Base-by-base conservation (phyloP, 2,888 invertebrate species). In the Subacronicta megacephala region DNA sequence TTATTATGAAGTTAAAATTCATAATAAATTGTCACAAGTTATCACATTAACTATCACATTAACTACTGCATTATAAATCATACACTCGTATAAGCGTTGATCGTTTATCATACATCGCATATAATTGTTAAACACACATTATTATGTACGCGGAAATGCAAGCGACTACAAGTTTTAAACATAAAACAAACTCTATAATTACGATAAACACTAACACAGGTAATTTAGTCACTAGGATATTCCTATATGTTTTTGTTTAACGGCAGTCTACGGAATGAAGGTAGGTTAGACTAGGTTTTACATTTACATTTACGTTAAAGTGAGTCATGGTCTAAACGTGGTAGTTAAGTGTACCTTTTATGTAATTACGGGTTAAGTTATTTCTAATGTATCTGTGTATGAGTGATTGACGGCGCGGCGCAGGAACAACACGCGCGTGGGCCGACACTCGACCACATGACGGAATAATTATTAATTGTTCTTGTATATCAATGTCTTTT, bases 341-440 rank as follows among this genome's bases (percentile, higher is more conserved):
- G 16, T 5, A 17, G 17, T 15, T 6, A 17, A 15, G 10, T 3
- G 9, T n/a, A n/a, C 16, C 16, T 35, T 35, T 15, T 7, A 13
- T 38, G 12, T 57, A 54, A 62, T 53, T 37, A 47, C 38, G 36
- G 44, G 51, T 35, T 43, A n/a, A 10, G 7, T 26, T 12, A 33
- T 7, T 6, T 4, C 1, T 20, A 26, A 10, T 26, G 26, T 26
- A 26, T 17, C 10, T 26, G 26, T 26, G 10, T 17, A 7, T 16
- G 42, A 29, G 12, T 29, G 42, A 29, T 3, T 6, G 33, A 33
- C 29, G 16, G 18, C n/a, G 23, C 2, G 45, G 10, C 5, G 16
- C 36, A 6, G 37, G 18, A 29, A 37, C 5, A 10, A 4, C 5
- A 13, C 13, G n/a, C 13, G 6, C n/a, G 50, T 33, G 37, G 54